Evolutionary conservation across 2,888 invertebrate species (phyloP), one percentile per base, ranked within the genome.

Genomic region (Neria commutata): DNA sequence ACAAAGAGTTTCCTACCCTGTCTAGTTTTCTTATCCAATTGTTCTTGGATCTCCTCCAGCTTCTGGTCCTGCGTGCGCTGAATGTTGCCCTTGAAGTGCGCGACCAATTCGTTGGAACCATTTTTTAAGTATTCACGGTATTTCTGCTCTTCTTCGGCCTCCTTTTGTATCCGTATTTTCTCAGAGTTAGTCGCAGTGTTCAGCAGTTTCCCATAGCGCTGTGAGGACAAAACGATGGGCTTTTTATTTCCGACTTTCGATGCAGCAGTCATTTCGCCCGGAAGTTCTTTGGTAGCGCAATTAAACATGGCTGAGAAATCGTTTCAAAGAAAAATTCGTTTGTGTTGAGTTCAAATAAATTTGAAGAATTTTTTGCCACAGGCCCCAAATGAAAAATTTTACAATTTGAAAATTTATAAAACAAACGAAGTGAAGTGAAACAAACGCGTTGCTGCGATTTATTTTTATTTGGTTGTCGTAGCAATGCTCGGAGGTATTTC

Each of bases 51-150:
- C 46, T 72, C 70, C 17, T 68, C 65, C 17, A 66, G 45, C 42
- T 71, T 71, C 23, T 68, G 65, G n/a, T 71, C 69, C 21, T 69
- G 70, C 0, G 65, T 64, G 25, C 67, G 54, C 26, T 67, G 67
- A 25, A 69, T 60, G 51, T 64, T 82, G 45, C 82, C 80, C n/a
- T 75, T 77, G 83, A 85, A 53, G 72, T 74, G 62, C 11, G 77
- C 76, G 0, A 81, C 83, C 79, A 84, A 79, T 10, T 74, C 72
- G 42, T 80, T 75, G 0, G 83, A 83, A 1, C 76, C 81, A 16
- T 82, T 73, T 56, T 82, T 82, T 24, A 84, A 61, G 37, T 80
- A 76, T 40, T 76, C 70, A 45, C 75, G 78, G 23, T 79, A 74
- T 6, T 77, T 80, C 10, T 73, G 67, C 42, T 84, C 83, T 33